Evolutionary conservation across 2,797 vertebrate genomes (phyloP), one percentile per base, ranked within the genome.

Genomic region (Acrossocheilus wenchowensis): DNA sequence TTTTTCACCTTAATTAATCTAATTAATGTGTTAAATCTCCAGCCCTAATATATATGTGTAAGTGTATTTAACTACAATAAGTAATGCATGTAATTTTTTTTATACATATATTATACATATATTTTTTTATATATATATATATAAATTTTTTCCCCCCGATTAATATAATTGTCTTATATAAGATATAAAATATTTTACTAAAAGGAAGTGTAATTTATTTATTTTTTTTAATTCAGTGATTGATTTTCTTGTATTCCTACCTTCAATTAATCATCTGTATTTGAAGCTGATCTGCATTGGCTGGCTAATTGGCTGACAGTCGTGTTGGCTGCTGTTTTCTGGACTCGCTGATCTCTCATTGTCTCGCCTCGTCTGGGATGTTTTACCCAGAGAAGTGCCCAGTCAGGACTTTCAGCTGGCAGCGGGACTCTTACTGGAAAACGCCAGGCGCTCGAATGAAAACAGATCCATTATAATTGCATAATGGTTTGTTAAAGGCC

Each of bases 401-500:
- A 19, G 80, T 86, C 86, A 79, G 34, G 50, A n/a, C 81, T 88
- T 81, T 78, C 36, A 71, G 64, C 54, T 83, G 80, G 82, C 79
- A 81, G 75, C 66, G 8, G 34, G 43, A 75, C 30, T 0, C 62
- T 78, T 54, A 54, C 85, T 57, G 81, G 86, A 87, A 89, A 73
- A 64, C 60, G 73, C 23, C 71, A 30, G 73, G 14, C 34, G 5
- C 64, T 74, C 81, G 74, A 84, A 86, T 86, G 84, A 83, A 87
- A 79, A 71, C 73, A 39, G 73, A 82, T 81, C 82, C 75, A 30
- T 87, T 78, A 54, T 89, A 86, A 87, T 66, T 60, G 43, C 19
- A 69, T 81, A 84, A 86, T 57, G 78, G 48, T 88, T 82, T 81
- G 77, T 79, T 86, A 69, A 81, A 84, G 60, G 73, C 36, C 75